Base-by-base conservation (phyloP, 2,888 invertebrate genomes). In the Eupsilia transversa region DNA sequence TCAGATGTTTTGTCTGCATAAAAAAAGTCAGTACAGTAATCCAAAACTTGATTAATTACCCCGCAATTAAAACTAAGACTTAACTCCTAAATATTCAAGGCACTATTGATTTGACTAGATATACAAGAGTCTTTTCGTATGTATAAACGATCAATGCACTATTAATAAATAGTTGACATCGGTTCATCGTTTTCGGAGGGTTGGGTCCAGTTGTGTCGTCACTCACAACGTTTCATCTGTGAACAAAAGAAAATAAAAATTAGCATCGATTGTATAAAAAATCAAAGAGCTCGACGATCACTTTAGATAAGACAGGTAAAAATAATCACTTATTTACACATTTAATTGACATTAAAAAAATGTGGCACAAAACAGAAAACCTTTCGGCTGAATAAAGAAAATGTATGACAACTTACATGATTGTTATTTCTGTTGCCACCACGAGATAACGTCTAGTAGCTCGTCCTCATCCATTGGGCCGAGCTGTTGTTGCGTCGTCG, bases 401-500 rank as follows among this genome's bases (percentile, higher is more conserved):
- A 72, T 67, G 10, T 52, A 6, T 41, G 35, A 59, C 43, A 74
- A 93, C 95, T 94, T 92, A 95, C 95, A 85, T 86, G 88, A 87
- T 86, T 70, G 88, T 91, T 96, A 97, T 96, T 97, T 97, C 91
- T 98, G 98, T 91, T 98, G 98, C 98, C 98, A 98, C 97, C 98
- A 98, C 67, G 98, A 98, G 88, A 98, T 98, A 85, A 98, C 98
- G 89, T 99, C 99, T 52, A 99, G 96, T 12, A 99, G 97, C 90
- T 98, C 98, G 87, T 99, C 99, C 92, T 98, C 98, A 91, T 98
- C 98, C 96, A 98, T 98, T 10, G 98, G 97, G 77, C 98, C 98
- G 78, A 97, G 96, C 83, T 97, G 96, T 64, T 97, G 97, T 79
- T 97, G 96, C 67, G 94, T 90, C 14, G 94, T 90, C 14, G 94